Evolutionary conservation across 2,888 invertebrate genomes (phyloP).

Genomic region (Acanthosepion pharaonis): DNA sequence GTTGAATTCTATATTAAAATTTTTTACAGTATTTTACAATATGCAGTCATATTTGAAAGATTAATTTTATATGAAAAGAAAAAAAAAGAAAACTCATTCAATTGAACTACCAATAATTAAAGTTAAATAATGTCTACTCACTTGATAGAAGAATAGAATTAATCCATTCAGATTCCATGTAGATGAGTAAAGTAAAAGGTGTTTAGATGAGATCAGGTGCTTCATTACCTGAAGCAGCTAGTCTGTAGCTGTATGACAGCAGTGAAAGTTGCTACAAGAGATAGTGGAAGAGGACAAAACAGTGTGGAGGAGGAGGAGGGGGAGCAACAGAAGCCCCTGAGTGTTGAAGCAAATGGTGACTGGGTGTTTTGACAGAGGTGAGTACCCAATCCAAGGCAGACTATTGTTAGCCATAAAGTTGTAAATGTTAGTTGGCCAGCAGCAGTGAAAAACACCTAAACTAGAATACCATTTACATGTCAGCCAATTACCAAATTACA

Average conservation of each 20-base stretch:
- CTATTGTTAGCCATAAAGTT: not conserved
- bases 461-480: not conserved
- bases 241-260: not conserved
- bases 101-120: not conserved
- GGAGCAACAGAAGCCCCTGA: not conserved
- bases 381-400: not conserved
- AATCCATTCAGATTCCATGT: not conserved
- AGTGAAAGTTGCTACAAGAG: not conserved
- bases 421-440: not conserved
- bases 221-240: not conserved
- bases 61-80: not conserved
- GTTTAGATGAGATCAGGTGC: not conserved
- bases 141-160: not conserved
- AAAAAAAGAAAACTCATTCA: not conserved
- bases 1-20: no score
- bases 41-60: not conserved
- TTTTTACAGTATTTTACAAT: not conserved
- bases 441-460: not conserved
- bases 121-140: not conserved
- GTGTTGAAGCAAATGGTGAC: not conserved
- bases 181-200: not conserved
- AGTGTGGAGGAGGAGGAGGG: not conserved
- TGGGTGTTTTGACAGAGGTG: not conserved
- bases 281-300: not conserved
- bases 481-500: not conserved